Conservation (phyloP, 2,113 vertebrate species). For the Chamaetylas fuelleborni region DNA sequence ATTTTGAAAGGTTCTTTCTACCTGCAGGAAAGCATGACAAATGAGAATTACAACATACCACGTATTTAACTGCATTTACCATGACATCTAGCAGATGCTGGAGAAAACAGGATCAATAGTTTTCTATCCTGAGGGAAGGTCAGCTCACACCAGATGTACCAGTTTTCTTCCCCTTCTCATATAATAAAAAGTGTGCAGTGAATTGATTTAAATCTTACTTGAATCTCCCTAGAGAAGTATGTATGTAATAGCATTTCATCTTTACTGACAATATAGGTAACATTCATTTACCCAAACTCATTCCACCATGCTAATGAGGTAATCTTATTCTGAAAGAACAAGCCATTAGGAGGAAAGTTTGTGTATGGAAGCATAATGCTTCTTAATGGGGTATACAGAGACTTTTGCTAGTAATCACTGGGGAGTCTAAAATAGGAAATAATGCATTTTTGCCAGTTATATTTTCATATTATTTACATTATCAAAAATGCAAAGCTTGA, state of each 20-base stretch:
- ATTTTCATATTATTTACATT: not conserved
- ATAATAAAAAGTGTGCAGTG: not conserved
- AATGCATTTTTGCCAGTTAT: not conserved
- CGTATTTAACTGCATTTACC: conserved; percentile 44
- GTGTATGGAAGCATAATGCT: not conserved
- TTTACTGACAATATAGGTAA: conserved; percentile 25
- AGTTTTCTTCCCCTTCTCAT: conserved; percentile 1
- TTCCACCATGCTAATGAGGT: conserved; percentile 43
- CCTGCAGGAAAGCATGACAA: not conserved
- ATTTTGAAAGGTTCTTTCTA: conserved; percentile 16
- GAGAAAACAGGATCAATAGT: conserved; percentile 37
- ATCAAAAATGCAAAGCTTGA: not conserved
- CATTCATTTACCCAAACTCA: conserved; percentile 51
- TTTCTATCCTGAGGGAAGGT: conserved; percentile 27
- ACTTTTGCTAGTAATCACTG: not conserved
- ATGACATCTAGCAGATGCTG: conserved; percentile 31
- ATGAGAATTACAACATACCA: not conserved
- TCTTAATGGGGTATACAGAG: not conserved
- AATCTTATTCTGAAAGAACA: conserved; percentile 49
- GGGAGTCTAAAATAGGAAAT: not conserved
- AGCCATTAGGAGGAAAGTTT: conserved; percentile 18
- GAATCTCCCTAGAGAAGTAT: conserved; percentile 15
- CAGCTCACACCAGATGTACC: conserved; percentile 3
- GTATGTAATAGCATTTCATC: conserved; percentile 7
- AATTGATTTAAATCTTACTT: conserved; percentile 42